Conservation (phyloP, 2,888 invertebrate genomes). For the Palloptera scutellata region DNA sequence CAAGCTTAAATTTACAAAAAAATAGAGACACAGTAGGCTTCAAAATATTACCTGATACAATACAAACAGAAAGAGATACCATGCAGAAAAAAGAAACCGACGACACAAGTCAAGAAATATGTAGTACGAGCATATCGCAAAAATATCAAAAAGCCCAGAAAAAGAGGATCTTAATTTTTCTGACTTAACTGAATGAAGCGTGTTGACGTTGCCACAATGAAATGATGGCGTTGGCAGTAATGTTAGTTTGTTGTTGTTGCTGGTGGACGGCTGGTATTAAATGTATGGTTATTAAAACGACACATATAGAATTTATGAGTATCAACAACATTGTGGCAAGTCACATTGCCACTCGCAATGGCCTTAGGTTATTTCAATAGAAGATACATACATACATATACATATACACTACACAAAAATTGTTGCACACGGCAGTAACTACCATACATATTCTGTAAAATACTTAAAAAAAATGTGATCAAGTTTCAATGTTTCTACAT, state of each 20-base stretch:
- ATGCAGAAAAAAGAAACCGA: slow-evolving; percentile 11
- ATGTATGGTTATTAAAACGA: slow-evolving; percentile 46
- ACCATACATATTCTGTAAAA: no score
- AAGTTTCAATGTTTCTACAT: no score
- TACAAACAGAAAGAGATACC: background rate
- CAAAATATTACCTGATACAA: background rate
- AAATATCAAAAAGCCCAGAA: slow-evolving; percentile 12
- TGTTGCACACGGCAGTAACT: no score
- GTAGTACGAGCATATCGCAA: slow-evolving; percentile 3
- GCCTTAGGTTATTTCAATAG: no score
- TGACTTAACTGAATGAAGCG: slow-evolving; percentile 28
- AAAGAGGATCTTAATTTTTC: slow-evolving; percentile 45
- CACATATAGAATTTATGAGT: slow-evolving; percentile 48
- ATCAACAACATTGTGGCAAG: slow-evolving; percentile 21
- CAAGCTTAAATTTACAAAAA: background rate
- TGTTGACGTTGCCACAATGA: slow-evolving; percentile 26
- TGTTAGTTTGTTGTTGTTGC: background rate
- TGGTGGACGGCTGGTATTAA: slow-evolving; percentile 19
- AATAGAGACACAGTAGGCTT: background rate
- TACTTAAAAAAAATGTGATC: no score
- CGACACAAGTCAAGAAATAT: background rate
- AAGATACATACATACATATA: no score
- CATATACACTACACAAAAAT: no score
- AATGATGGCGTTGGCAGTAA: background rate
- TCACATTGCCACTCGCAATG: no score